A percentile compares a stretch with the other conserved stretches of the same genome.
These are phyloP conservation scores for Andrena chrysosceles DNA, from an alignment of 2,888 invertebrate genomes.

Conservation along the genomic window DNA sequence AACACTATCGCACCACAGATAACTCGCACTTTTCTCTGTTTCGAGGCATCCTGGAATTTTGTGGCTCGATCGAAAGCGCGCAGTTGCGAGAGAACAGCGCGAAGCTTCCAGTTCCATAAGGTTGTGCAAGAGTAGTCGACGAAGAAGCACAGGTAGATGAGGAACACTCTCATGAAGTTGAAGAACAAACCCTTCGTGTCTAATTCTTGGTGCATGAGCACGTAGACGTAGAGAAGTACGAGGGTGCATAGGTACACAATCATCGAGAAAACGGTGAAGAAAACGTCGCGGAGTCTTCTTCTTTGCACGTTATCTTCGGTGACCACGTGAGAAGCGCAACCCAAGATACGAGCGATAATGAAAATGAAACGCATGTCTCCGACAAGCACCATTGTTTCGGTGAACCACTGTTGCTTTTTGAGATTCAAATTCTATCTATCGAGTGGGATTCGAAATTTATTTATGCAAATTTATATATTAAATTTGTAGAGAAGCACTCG, in stretches of 20 bases:
- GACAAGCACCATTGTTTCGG: slow-evolving; percentile 57
- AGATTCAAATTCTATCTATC: background rate
- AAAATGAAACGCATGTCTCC: slow-evolving; percentile 69
- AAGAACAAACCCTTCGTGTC: slow-evolving; percentile 57
- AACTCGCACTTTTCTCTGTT: background rate
- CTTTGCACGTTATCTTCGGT: slow-evolving; percentile 59
- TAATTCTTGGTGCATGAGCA: slow-evolving; percentile 44
- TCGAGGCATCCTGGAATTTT: slow-evolving; percentile 25
- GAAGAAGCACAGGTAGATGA: slow-evolving; percentile 65
- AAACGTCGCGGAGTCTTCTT: slow-evolving; percentile 63
- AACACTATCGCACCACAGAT: slow-evolving; percentile 36
- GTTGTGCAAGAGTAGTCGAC: slow-evolving; percentile 61
- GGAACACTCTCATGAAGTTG: slow-evolving; percentile 52
- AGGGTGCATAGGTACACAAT: slow-evolving; percentile 37
- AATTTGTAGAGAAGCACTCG: too few species aligned
- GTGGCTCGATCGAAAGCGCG: slow-evolving; percentile 68
- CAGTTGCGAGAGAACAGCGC: slow-evolving; percentile 60
- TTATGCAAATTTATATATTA: background rate
- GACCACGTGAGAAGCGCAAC: slow-evolving; percentile 59
- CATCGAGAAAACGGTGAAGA: slow-evolving; percentile 56
- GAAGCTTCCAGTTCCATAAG: slow-evolving; percentile 65
- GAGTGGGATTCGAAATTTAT: background rate
- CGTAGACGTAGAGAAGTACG: slow-evolving; percentile 39
- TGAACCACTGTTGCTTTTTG: background rate
- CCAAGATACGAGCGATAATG: slow-evolving; percentile 64